phyloP scores from a whole-genome alignment of 2,797 vertebrate genomes.

The Pseudochaenichthys georgianus region DNA sequence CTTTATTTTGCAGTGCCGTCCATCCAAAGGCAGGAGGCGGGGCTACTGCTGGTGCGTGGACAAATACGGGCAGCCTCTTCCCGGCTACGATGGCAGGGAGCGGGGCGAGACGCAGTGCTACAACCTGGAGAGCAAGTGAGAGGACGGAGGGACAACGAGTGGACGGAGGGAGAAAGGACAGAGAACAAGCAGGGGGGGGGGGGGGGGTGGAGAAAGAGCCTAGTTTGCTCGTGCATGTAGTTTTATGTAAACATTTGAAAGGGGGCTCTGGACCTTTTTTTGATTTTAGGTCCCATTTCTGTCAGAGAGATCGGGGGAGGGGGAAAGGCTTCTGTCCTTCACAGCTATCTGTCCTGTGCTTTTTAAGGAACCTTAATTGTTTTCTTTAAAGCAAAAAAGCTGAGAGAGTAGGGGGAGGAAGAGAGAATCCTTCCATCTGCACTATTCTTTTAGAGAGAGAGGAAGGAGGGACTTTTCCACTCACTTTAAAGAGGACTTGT shows the following conservation, averaged over 20 bases:
- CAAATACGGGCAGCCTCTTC: constrained; percentile 93
- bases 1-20: constrained; percentile 88
- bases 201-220: constrained; percentile 24
- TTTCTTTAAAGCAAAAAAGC: constrained; percentile 61
- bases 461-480: constrained; percentile 85
- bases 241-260: constrained; percentile 74
- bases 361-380: constrained; percentile 68
- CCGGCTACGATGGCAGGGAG: constrained; percentile 85
- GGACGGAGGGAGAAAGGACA: constrained; percentile 56
- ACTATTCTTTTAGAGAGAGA: constrained; percentile 83
- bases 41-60: constrained; percentile 98
- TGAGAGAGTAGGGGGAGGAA: constrained; percentile 44
- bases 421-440: constrained; percentile 76
- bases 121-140: constrained; percentile 86
- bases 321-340: constrained; percentile 48
- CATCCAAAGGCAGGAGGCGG: constrained; percentile 94
- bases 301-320: constrained; percentile 29
- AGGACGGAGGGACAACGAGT: constrained; percentile 36
- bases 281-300: constrained; percentile 68
- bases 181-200: constrained; percentile 12
- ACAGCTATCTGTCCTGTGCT: constrained; percentile 68
- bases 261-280: constrained; percentile 69
- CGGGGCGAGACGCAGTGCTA: constrained; percentile 91
- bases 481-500: constrained; percentile 78
- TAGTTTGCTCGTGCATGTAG: constrained; percentile 70